Base-by-base conservation (phyloP, 2,888 invertebrate species). In the Notocelia uddmanniana region DNA sequence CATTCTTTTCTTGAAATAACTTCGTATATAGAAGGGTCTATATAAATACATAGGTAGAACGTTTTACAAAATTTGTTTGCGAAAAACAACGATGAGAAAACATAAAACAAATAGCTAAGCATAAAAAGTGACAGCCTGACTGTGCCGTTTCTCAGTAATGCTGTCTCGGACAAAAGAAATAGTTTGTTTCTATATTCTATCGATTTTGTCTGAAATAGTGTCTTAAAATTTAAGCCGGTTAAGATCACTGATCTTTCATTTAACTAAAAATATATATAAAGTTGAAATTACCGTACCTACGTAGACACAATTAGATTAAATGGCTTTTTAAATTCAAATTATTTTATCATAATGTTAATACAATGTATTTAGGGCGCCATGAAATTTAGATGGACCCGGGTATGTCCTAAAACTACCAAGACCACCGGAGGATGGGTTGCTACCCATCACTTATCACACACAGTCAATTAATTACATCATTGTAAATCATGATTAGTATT, bases 61-160 rank as follows among this genome's bases (percentile, higher is more conserved):
- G 13, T 37, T 70, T 50, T 64, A 10, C 23, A 13, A 58, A 71
- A 66, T 55, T 67, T 59, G 52, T 60, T 60, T 54, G 52, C 60
- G 41, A 63, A 45, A 45, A 45, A 15, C 45, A 45, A 45, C 45
- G 45, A 45, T 48, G 54, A 67, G 50, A 63, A 57, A 66, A 58
- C 66, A 62, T 66, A 59, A 71, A 71, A 71, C 66, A 67, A 71
- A 71, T 71, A 58, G 59, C 59, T 18, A 21, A 54, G 54, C 66
- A 71, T 54, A 67, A 71, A 66, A 71, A 66, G 59, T 70, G 70
- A 18, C 70, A 66, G 26, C 18, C 41, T 70, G 70, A 18, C 70
- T 52, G 26, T 23, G 41, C 70, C 58, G 52, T 71, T 71, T 71
- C 52, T 66, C 66, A 66, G 59, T 58, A 58, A 66, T 52, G 63